Base-by-base conservation (phyloP, 2,888 invertebrate genomes). In the Limnephilus marmoratus region DNA sequence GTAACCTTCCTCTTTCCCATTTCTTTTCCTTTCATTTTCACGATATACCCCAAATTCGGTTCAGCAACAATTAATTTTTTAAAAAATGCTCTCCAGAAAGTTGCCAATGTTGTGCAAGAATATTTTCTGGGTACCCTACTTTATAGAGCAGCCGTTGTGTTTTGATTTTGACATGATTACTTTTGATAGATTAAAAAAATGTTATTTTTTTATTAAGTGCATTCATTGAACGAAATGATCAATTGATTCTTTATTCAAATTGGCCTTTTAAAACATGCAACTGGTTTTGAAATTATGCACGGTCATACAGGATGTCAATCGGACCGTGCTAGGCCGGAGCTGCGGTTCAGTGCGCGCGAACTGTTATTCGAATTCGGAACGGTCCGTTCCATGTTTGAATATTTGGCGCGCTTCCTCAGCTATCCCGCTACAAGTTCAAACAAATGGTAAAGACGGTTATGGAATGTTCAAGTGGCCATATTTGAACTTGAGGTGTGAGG, bases 301-400 rank as follows among this genome's bases (percentile, higher is more conserved):
- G 68, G 68, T 68, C 68, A 68, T 68, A 68, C 68, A 68, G 68
- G 68, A 68, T 68, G 68, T 68, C 68, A 68, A 68, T 68, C 68
- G 68, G 68, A 68, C 68, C 68, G 68, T 68, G 68, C 68, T n/a
- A 68, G 68, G 24, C 68, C 68, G 68, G 68, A 68, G 68, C 68
- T 68, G 7, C 68, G 68, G 68, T 68, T 68, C 68, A n/a, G 68
- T 68, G 68, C 68, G 68, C 68, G 68, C 68, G 68, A 68, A 68
- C 68, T 68, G 68, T 68, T 68, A 68, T 68, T 68, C 24, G 68
- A 68, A 68, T 68, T 68, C 7, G 68, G 68, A 68, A 68, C 68
- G 68, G 68, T 68, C 68, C 68, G 68, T 68, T 68, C 68, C 68
- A 68, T 68, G 68, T 68, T 68, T 68, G 68, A 68, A 68, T 68